phyloP scores from a whole-genome alignment of 2,888 invertebrate genomes.

The Ctenicera cuprea region DNA sequence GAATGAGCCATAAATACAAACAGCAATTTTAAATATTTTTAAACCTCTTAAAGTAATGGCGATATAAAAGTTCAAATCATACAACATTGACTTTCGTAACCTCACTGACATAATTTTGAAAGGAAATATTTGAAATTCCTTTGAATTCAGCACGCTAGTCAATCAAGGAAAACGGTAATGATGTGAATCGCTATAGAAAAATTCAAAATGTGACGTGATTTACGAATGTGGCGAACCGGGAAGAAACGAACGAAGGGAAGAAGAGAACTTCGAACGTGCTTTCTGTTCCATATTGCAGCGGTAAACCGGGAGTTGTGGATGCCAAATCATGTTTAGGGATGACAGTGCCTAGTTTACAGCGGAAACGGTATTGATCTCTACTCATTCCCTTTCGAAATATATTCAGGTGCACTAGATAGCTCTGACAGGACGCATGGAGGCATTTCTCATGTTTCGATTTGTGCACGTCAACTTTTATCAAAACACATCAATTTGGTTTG shows the following conservation, averaged over 20 bases:
- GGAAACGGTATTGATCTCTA: slow-evolving; percentile 40
- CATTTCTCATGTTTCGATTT: background rate
- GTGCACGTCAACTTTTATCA: background rate
- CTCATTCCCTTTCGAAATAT: slow-evolving; percentile 22
- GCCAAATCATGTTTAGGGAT: slow-evolving; percentile 52
- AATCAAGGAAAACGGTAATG: slow-evolving; percentile 45
- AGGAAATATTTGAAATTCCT: slow-evolving; percentile 38
- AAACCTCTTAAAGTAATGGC: too few relatives aligned
- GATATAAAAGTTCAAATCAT: too few relatives aligned
- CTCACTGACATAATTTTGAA: slow-evolving; percentile 21
- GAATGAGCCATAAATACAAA: too few relatives aligned
- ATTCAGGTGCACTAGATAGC: slow-evolving; percentile 28
- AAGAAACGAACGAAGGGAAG: slow-evolving; percentile 41
- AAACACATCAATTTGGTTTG: background rate
- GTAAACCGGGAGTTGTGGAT: slow-evolving; percentile 47
- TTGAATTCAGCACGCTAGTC: slow-evolving; percentile 47
- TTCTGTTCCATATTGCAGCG: slow-evolving; percentile 49
- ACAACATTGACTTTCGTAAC: background rate
- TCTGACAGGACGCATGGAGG: slow-evolving; percentile 4
- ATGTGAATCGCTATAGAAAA: slow-evolving; percentile 51
- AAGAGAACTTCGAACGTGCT: slow-evolving; percentile 45
- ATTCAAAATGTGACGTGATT: slow-evolving; percentile 53
- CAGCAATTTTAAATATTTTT: too few relatives aligned
- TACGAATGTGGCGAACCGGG: slow-evolving; percentile 47
- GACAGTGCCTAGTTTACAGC: slow-evolving; percentile 49